Evolutionary conservation across 2,797 vertebrate genomes (phyloP), one percentile per base, ranked within the genome.

Genomic region (Emydoidea blandingii): DNA sequence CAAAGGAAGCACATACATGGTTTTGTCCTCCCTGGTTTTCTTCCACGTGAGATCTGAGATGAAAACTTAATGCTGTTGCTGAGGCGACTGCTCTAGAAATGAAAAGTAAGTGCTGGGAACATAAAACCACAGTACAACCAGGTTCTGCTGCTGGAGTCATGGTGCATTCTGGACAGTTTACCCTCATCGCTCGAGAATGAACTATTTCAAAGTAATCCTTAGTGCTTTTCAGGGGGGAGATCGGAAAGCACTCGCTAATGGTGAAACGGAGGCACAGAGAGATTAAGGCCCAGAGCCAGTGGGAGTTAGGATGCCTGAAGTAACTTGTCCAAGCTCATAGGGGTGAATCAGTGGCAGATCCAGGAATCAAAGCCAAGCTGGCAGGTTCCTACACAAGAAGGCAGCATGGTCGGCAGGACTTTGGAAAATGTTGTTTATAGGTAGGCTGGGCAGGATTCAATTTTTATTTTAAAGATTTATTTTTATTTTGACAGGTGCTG

Each of bases 1-100:
- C 86, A 91, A 83, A 90, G 96, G 96, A 97, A 97, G 96, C 89
- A 78, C 74, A 81, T 92, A 94, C 87, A 83, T 76, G 31, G 80
- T 88, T 82, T 76, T 47, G 10, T 23, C 49, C 59, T 79, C 41
- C 87, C 57, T 81, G 54, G 84, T 83, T 44, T 50, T 94, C 81
- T 92, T 96, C 95, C 5, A 3, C 83, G 82, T 88, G 90, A 94
- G 93, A 93, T 79, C 93, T 87, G 91, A 89, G 89, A 94, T 59
- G 23, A 56, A 65, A 81, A 47, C 10, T 27, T 34, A 14, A 56
- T 78, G 90, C 53, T 85, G 94, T 81, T 88, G 92, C 90, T 89
- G 53, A 91, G 50, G 62, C 56, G 0, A 1, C 27, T 34, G 81
- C 59, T 29, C 44, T 15, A 78, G 25, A 78, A 47, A 29, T 31